Base-by-base conservation (phyloP, 2,113 vertebrate species). In the Suricata suricatta region DNA sequence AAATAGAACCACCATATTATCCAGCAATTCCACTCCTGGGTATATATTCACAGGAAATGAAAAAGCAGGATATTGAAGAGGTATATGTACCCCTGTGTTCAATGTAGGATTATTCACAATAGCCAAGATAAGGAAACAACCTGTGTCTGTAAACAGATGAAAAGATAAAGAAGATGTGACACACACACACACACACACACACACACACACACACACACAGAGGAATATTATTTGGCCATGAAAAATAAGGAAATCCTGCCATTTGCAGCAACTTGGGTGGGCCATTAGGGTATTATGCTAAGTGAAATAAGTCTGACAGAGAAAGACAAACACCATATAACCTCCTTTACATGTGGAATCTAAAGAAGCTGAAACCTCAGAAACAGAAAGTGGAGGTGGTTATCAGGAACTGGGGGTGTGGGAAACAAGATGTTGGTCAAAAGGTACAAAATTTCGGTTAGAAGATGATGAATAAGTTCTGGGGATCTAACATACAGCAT, bases 1-100 rank as follows among this genome's bases (percentile, higher is more conserved):
- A 88, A 81, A 50, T 82, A 88, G 25, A 44, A 72, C 5, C 63
- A 52, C 17, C 33, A 21, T 72, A 38, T 63, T 25, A 88, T 31
- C 52, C 38, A 71, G 29, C 60, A 93, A 87, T 52, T 23, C 29
- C 35, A 47, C 35, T 57, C 23, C 7, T 21, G 72, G 83, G 16
- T 88, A 88, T 31, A 50, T 88, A 88, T 19, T 41, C 52, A 88
- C 60, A 88, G n/a, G 33, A 88, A 94, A 64, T 94, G 44, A 72
- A 88, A 79, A 68, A 23, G 57, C n/a, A n/a, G 38, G 41, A 63
- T 88, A 27, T 88, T 77, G 13, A 63, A 38, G 52, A 63, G 31
- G 31, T 50, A 38, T 25, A 17, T 38, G 38, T 41, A 88, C 38
- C 25, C 16, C 25, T 25, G 21, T 72, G 52, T 35, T 88, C 38